Conservation (phyloP, 2,888 invertebrate genomes). For the Trilocha varians region DNA sequence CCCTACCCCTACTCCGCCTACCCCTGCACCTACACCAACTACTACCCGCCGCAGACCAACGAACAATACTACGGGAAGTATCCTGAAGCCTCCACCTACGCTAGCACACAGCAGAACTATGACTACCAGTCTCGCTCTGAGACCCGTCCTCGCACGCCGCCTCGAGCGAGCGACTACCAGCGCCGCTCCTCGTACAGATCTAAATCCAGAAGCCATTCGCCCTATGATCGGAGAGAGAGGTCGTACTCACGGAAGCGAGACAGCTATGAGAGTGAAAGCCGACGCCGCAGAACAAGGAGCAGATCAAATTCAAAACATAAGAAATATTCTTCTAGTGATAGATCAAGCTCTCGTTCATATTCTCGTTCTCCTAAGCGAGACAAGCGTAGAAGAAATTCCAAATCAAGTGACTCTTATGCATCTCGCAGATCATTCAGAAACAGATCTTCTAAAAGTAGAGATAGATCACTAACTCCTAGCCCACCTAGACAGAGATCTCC, state of each 20-base stretch:
- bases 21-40: conserved; percentile 45
- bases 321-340: conserved; percentile 53
- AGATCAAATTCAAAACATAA: conserved; percentile 29
- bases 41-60: conserved; percentile 37
- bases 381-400: conserved; percentile 30
- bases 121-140: conserved; percentile 10
- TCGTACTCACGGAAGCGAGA: conserved; percentile 42
- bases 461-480: conserved; percentile 35
- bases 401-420: conserved; percentile 40
- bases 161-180: conserved; percentile 25
- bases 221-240: conserved; percentile 34
- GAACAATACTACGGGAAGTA: conserved; percentile 40
- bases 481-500: conserved; percentile 29
- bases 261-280: conserved; percentile 32
- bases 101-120: conserved; percentile 19
- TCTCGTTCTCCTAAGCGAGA: conserved; percentile 40
- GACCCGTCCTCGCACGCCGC: conserved; percentile 27
- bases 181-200: conserved; percentile 34
- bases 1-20: conserved; percentile 43
- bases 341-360: conserved; percentile 43
- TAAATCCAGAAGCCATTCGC: conserved; percentile 45
- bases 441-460: conserved; percentile 19
- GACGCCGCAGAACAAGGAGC: conserved; percentile 38
- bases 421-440: conserved; percentile 44
- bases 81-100: conserved; percentile 24